Evolutionary conservation across 2,113 vertebrate species (phyloP), one percentile per base, ranked within the genome.

Genomic region (Lycocorax pyrrhopterus): DNA sequence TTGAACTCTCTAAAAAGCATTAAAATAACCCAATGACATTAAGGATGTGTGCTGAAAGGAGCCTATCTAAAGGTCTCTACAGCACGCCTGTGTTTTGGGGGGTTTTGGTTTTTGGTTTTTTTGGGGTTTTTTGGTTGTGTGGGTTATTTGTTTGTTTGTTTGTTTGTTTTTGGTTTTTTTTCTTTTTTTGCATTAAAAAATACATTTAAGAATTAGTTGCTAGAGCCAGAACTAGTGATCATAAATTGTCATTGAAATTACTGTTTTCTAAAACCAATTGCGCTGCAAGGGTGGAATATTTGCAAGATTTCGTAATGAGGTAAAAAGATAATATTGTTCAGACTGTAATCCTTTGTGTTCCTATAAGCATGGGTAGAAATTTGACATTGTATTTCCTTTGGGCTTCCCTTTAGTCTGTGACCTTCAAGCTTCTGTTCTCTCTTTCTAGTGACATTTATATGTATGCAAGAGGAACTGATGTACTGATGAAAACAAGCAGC

Each of bases 1-100:
- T 52, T n/a, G 79, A 93, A 85, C 32, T 51, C 74, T 95, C 55
- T 67, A 80, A 92, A 93, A 95, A 75, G n/a, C 83, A 63, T 55
- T 77, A 58, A 94, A 96, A 83, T 53, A 93, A 86, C 78, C 88
- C 78, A 62, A 39, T 90, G 79, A 46, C 51, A 63, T 89, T 77
- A 29, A 82, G 44, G 8, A 53, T 59, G 63, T 93, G 80, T 94
- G 87, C 62, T 87, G 91, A 93, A 56, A 11, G 72, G 81, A 72
- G 59, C 60, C 66, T 81, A 26, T 91, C 56, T 86, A 81, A 90
- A 83, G 27, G 6, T 44, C 11, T 55, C 10, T 67, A 43, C 29
- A 29, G 10, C 43, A 63, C 12, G 55, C 18, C 35, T 9, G 77
- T 63, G 25, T n/a, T 47, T 35, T 49, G 10, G 19, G 17, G 78